Percentiles rank a stretch among this genome's conserved stretches.
These are phyloP conservation scores for Drosophila tani DNA, from an alignment of 1,140 invertebrate species.

Conservation along the genomic window DNA sequence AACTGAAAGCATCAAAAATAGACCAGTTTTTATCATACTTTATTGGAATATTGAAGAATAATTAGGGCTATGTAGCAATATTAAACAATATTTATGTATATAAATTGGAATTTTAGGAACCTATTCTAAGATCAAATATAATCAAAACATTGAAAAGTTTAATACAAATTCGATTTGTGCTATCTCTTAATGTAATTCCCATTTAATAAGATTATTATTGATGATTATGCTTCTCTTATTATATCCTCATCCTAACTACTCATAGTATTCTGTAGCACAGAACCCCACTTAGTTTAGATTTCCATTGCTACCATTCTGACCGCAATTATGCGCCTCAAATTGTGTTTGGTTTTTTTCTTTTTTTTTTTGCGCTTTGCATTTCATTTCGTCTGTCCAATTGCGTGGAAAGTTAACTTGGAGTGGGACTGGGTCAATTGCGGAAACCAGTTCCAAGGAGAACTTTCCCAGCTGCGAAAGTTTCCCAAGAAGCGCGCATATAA, in stretches of 20 bases:
- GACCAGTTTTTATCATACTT: too few species aligned
- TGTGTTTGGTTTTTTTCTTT: slow-evolving; percentile 11
- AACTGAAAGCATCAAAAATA: too few species aligned
- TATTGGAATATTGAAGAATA: too few species aligned
- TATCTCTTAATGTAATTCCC: not conserved
- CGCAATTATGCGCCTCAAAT: slow-evolving; percentile 1
- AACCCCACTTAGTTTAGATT: too few species aligned
- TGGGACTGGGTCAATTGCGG: slow-evolving; percentile 67
- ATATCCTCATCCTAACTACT: not conserved
- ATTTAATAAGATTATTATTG: not conserved
- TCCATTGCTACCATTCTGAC: not conserved
- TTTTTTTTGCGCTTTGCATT: slow-evolving; percentile 38
- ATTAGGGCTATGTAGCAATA: too few species aligned
- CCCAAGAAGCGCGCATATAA: slow-evolving; percentile 14
- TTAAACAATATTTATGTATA: too few species aligned
- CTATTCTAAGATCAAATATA: too few species aligned
- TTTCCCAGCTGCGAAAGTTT: slow-evolving; percentile 45
- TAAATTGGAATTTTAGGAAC: too few species aligned
- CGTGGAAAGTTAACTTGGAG: slow-evolving; percentile 65
- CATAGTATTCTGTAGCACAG: not conserved
- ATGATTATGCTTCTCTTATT: not conserved
- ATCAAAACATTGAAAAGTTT: too few species aligned
- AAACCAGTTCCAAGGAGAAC: slow-evolving; percentile 56
- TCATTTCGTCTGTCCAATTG: slow-evolving; percentile 65
- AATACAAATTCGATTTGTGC: not conserved